Base-by-base conservation (phyloP, 2,113 vertebrate genomes). In the Microcebus tavaratra region DNA sequence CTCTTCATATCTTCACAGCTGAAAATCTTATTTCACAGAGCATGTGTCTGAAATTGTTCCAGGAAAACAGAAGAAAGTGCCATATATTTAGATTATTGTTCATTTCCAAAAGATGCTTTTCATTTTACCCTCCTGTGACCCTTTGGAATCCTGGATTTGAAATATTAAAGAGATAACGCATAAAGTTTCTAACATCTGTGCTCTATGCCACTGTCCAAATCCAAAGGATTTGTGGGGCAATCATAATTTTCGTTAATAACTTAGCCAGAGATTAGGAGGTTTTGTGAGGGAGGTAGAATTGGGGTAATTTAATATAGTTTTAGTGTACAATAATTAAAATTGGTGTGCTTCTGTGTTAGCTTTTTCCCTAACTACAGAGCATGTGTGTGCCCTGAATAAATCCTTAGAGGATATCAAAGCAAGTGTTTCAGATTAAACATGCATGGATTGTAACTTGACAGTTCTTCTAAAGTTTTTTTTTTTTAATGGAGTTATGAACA, bases 11-110 rank as follows among this genome's bases (percentile, higher is more conserved):
- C 36, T 94, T 91, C 72, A 92, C 31, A 79, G 65, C 25, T 84
- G 45, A 39, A 93, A 95, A 73, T 94, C n/a, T 90, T 63, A 45
- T 70, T 96, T 89, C 39, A 84, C 21, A 78, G 84, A 91, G 68
- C n/a, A 76, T 88, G 13, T 87, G 39, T 88, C 91, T 88, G 36
- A 95, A 91, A 53, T 88, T 78, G 31, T 83, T 87, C 73, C 68
- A 17, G 25, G 45, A 89, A 90, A 97, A 59, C n/a, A 95, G 67
- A 86, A 79, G 39, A 80, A 75, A 88, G 50, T 94, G 18, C n/a
- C 27, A 45, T 84, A 29, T 92, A 53, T 36, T 90, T 92, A 80
- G 42, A 76, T 72, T 84, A 92, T 48, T 88, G 20, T 45, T 94
- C 25, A 53, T 85, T 94, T 97, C 14, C 20, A 94, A 90, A 81